Evolutionary conservation across 2,113 vertebrate species (phyloP).

Genomic region (Helogale parvula): DNA sequence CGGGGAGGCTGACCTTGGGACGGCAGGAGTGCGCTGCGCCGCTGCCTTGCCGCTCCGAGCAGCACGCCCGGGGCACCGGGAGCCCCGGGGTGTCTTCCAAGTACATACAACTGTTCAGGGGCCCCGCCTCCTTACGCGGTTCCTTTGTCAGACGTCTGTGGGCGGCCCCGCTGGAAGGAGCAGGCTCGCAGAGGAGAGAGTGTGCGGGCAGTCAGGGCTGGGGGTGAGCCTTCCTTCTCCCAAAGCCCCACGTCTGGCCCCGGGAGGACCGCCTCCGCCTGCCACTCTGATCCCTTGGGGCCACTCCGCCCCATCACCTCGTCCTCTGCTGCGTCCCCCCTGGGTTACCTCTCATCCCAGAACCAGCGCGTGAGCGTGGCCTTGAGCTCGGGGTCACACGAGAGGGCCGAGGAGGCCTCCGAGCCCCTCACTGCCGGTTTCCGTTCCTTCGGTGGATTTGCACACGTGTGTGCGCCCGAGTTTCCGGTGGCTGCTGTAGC

Average conservation of each 20-base stretch:
- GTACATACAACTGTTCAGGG: no score
- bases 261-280: not conserved
- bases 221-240: not conserved
- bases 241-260: accelerated
- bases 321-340: not conserved
- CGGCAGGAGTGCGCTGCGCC: not conserved
- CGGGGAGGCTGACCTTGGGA: not conserved
- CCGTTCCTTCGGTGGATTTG: not conserved
- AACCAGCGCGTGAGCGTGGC: not conserved
- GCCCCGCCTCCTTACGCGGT: not conserved
- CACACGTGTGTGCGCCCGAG: no score
- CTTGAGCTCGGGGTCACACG: accelerated
- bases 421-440: no score
- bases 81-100: not conserved
- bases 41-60: not conserved
- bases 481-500: not conserved
- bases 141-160: not conserved
- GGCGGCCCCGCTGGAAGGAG: not conserved
- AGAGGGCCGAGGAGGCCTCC: no score
- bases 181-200: not conserved
- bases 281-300: not conserved
- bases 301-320: no score
- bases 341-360: not conserved
- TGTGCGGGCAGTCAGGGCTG: not conserved
- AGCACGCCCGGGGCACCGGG: not conserved